Percentiles rank a stretch among this genome's conserved stretches.
phyloP scores from a whole-genome alignment of 2,888 invertebrate genomes.

The Temnothorax rugatulus region DNA sequence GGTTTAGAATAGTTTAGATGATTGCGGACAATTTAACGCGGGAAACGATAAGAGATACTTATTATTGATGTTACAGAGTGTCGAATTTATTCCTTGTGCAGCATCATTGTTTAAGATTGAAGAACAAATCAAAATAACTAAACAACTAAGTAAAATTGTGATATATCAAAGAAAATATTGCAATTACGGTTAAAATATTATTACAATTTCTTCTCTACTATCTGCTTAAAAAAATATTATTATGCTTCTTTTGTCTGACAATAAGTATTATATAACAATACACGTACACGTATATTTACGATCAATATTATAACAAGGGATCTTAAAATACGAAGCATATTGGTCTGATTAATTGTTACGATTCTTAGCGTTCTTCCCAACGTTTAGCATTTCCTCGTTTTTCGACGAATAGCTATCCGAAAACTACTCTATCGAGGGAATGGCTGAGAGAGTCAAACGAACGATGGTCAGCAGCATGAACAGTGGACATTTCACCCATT shows the following conservation, averaged over 20 bases:
- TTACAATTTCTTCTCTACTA: neutral
- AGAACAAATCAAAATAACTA: neutral
- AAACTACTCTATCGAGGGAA: constrained; percentile 65
- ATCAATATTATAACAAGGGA: neutral
- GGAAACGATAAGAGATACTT: constrained; percentile 2
- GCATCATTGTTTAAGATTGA: neutral
- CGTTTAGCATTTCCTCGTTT: constrained; percentile 67
- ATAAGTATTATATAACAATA: neutral
- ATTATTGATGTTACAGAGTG: neutral
- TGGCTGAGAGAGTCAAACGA: constrained; percentile 68
- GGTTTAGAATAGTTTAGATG: constrained; percentile 45
- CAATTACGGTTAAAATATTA: neutral
- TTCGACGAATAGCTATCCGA: constrained; percentile 67
- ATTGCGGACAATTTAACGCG: constrained; percentile 46
- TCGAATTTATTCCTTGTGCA: neutral
- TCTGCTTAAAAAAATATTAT: neutral
- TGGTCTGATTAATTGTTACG: constrained; percentile 47
- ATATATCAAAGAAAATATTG: neutral
- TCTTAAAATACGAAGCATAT: neutral
- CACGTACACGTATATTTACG: neutral
- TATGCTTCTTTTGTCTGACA: neutral
- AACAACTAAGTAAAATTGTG: neutral
- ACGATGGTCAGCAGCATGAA: constrained; percentile 74
- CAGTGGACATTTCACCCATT: constrained; percentile 76
- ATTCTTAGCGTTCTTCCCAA: constrained; percentile 48